Conservation (phyloP, 1,140 invertebrate genomes). For the Coboldia fuscipes region DNA sequence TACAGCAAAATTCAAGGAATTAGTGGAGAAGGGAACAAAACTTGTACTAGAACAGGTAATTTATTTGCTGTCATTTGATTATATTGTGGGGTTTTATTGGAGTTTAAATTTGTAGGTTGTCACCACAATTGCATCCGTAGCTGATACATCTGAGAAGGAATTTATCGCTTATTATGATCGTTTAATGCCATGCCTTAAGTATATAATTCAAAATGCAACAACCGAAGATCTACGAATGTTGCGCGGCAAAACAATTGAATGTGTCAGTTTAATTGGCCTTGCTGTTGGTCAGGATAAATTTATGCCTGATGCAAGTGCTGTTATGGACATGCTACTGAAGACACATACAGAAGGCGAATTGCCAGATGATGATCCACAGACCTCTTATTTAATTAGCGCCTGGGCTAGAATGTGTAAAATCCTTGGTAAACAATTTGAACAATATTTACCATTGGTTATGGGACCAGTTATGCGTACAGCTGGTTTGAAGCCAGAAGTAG, state of each 20-base stretch:
- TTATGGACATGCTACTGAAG: conserved; percentile 89
- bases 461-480: conserved; percentile 88
- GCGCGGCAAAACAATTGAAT: conserved; percentile 93
- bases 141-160: conserved; percentile 95
- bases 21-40: conserved; percentile 84
- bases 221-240: conserved; percentile 71
- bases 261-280: conserved; percentile 92
- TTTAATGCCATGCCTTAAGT: conserved; percentile 91
- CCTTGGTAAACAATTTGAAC: conserved; percentile 83
- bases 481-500: conserved; percentile 90
- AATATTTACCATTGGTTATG: conserved; percentile 95
- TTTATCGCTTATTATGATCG: conserved; percentile 69
- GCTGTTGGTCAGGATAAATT: conserved; percentile 96
- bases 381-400: conserved; percentile 93
- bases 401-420: conserved; percentile 99
- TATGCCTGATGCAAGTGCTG: conserved; percentile 76
- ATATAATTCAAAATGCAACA: conserved; percentile 88
- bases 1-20: conserved; percentile 81
- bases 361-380: conserved; percentile 90
- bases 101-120: conserved; percentile 30
- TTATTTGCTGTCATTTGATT: neutral
- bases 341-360: conserved; percentile 68
- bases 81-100: neutral
- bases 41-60: conserved; percentile 83
- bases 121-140: conserved; percentile 94